These are phyloP conservation scores for Heterohyrax brucei DNA, from an alignment of 2,797 vertebrate genomes.

Conservation along the genomic window DNA sequence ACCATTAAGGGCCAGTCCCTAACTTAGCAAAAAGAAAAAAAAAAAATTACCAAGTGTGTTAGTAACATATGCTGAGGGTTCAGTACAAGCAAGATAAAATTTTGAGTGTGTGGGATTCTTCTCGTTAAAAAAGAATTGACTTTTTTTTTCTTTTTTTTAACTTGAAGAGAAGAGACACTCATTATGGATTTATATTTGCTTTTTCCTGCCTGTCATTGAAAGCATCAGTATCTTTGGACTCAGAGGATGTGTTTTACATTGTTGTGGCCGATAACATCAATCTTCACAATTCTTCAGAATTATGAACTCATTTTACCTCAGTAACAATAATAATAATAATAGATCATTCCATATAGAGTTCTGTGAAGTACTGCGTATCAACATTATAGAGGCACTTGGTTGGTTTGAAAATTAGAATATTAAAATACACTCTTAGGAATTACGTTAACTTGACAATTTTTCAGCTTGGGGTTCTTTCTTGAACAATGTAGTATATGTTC, in stretches of 20 bases:
- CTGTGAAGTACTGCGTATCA: not conserved
- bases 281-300: not conserved
- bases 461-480: not conserved
- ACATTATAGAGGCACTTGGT: not conserved
- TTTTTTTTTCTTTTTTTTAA: not conserved
- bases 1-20: not conserved
- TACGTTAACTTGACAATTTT: not conserved
- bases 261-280: not conserved
- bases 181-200: not conserved
- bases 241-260: not conserved
- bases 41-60: too few relatives aligned
- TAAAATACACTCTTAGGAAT: not conserved
- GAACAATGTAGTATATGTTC: not conserved
- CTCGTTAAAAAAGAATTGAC: not conserved
- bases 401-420: conserved; percentile 42
- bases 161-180: not conserved
- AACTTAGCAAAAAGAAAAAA: not conserved
- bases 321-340: not conserved
- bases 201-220: not conserved
- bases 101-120: not conserved
- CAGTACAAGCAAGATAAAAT: not conserved
- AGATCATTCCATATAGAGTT: not conserved
- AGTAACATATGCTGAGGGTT: not conserved
- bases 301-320: not conserved
- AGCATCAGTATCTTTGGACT: not conserved